Percentiles rank a stretch among this genome's conserved stretches.
phyloP scores from a whole-genome alignment of 1,140 invertebrate genomes.

The Drosophila leontia region DNA sequence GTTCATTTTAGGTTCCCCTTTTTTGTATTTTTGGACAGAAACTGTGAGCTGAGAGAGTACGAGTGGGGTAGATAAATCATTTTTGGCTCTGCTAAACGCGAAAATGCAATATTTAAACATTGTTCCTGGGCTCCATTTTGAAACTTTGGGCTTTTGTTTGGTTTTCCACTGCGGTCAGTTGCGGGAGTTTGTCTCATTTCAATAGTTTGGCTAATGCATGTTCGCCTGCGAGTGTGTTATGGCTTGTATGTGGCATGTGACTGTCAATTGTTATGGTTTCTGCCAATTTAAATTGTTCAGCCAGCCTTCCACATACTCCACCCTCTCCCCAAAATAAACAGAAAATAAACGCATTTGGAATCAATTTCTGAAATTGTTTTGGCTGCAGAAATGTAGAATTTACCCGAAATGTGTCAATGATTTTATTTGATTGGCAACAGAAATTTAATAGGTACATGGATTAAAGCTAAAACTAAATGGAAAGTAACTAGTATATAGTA shows the following conservation, averaged over 20 bases:
- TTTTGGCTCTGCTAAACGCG: slow-evolving; percentile 57
- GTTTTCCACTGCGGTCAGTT: slow-evolving; percentile 47
- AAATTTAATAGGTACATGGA: slow-evolving; percentile 2
- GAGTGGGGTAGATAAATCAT: slow-evolving; percentile 21
- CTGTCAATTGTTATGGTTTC: slow-evolving; percentile 72
- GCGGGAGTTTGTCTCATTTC: slow-evolving; percentile 40
- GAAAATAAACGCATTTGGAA: slow-evolving; percentile 30
- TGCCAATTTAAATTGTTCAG: slow-evolving; percentile 61
- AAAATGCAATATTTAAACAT: slow-evolving; percentile 76
- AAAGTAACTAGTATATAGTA: too few relatives aligned
- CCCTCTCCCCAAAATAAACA: neutral
- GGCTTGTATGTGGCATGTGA: slow-evolving; percentile 73
- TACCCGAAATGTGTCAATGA: slow-evolving; percentile 44
- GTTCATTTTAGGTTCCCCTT: slow-evolving; percentile 70
- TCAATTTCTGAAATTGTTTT: slow-evolving; percentile 45
- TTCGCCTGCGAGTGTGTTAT: slow-evolving; percentile 37
- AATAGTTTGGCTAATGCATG: slow-evolving; percentile 44
- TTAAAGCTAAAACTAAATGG: neutral
- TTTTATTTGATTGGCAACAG: slow-evolving; percentile 15
- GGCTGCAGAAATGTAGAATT: slow-evolving; percentile 22
- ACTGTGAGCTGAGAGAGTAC: neutral
- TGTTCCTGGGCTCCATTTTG: slow-evolving; percentile 27
- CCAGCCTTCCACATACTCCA: neutral
- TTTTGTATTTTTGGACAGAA: slow-evolving; percentile 11
- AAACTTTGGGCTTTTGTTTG: slow-evolving; percentile 37